Conservation (phyloP, 2,888 invertebrate genomes). For the Cataglyphis livida region DNA sequence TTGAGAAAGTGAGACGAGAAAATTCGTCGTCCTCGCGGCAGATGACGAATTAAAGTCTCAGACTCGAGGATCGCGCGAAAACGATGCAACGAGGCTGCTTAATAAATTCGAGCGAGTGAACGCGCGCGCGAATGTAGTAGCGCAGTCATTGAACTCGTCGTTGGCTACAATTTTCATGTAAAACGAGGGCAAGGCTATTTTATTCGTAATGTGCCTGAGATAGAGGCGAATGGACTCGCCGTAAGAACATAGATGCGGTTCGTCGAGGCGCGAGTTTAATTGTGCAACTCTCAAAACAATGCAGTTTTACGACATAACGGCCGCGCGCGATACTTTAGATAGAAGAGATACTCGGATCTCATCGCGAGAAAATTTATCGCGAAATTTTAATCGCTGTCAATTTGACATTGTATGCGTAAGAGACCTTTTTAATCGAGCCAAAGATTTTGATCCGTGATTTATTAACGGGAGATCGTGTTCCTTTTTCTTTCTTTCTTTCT, state of each 20-base stretch:
- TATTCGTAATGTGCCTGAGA: constrained; percentile 50
- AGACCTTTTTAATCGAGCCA: not conserved
- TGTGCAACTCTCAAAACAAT: constrained; percentile 44
- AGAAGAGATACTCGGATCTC: not conserved
- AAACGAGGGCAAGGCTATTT: constrained; percentile 61
- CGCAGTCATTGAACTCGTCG: constrained; percentile 54
- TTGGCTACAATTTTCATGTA: constrained; percentile 56
- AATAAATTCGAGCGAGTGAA: constrained; percentile 41
- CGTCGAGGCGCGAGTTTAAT: constrained; percentile 39
- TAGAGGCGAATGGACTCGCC: constrained; percentile 37
- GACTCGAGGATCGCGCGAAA: not conserved
- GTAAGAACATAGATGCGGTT: constrained; percentile 34
- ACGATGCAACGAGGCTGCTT: not conserved
- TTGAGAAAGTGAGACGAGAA: not conserved
- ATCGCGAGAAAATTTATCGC: not conserved
- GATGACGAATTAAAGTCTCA: constrained; percentile 17
- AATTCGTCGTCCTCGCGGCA: constrained; percentile 2
- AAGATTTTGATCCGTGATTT: not conserved
- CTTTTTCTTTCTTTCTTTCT: no score
- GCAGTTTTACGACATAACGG: constrained; percentile 35
- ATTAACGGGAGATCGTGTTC: no score
- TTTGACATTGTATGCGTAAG: not conserved
- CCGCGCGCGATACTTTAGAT: not conserved
- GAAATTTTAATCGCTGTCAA: not conserved
- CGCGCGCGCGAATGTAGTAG: constrained; percentile 36